These are phyloP conservation scores for Rhorus exstirpatorius DNA, from an alignment of 2,888 invertebrate genomes.

Conservation along the genomic window DNA sequence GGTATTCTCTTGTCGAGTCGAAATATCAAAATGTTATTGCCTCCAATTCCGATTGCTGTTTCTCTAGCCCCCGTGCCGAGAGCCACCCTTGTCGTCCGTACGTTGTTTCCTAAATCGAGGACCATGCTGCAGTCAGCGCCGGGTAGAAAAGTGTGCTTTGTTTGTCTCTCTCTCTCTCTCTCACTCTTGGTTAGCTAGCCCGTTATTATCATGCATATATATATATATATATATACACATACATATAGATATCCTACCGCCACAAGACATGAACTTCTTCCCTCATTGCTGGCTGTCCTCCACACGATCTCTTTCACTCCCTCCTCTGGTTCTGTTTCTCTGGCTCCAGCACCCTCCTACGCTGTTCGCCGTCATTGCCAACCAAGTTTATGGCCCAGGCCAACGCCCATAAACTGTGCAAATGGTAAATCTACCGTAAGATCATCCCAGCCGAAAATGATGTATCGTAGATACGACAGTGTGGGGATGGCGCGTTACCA, in stretches of 20 bases:
- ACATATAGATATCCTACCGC: slow-evolving; percentile 23
- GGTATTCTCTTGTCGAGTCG: slow-evolving; percentile 36
- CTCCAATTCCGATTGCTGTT: slow-evolving; percentile 60
- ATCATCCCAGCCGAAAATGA: slow-evolving; percentile 86
- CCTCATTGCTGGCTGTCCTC: slow-evolving; percentile 55
- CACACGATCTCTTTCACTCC: slow-evolving; percentile 69
- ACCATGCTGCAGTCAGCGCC: slow-evolving; percentile 62
- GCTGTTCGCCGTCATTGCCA: slow-evolving; percentile 85
- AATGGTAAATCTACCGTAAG: slow-evolving; percentile 86
- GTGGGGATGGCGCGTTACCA: slow-evolving; percentile 61
- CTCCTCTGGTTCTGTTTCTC: slow-evolving; percentile 64
- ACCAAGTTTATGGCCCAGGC: slow-evolving; percentile 86
- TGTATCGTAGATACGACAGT: slow-evolving; percentile 83
- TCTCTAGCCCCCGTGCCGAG: slow-evolving; percentile 38
- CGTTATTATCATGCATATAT: slow-evolving; percentile 22
- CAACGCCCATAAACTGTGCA: slow-evolving; percentile 86
- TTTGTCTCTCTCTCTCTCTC: slow-evolving; percentile 36
- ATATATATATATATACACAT: not conserved
- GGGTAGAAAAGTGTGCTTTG: slow-evolving; percentile 52
- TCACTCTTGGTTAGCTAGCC: slow-evolving; percentile 61
- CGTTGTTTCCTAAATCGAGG: slow-evolving; percentile 65
- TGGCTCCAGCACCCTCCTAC: slow-evolving; percentile 73
- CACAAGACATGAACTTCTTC: slow-evolving; percentile 45
- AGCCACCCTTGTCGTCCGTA: slow-evolving; percentile 45
- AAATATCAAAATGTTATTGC: slow-evolving; percentile 68